Evolutionary conservation across 2,113 vertebrate genomes (phyloP).

Genomic region (Todiramphus saurophagus): DNA sequence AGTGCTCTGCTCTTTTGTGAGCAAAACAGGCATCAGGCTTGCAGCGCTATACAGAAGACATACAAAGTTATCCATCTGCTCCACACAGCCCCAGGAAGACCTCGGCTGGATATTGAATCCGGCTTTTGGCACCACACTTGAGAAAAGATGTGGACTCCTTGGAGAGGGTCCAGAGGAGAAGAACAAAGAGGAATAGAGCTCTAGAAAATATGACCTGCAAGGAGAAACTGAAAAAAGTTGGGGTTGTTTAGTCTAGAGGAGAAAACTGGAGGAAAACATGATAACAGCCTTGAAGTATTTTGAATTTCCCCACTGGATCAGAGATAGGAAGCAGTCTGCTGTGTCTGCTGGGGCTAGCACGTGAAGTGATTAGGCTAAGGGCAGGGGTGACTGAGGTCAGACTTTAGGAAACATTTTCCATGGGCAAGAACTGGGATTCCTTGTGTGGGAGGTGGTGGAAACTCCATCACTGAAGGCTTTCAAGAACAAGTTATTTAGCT

Average conservation of each 20-base stretch:
- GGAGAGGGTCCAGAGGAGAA: constrained; percentile 47
- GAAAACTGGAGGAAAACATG: constrained; percentile 48
- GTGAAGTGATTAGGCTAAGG: neutral
- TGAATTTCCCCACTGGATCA: constrained; percentile 7
- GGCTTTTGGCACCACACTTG: constrained; percentile 61
- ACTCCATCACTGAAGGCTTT: neutral
- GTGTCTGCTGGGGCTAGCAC: neutral
- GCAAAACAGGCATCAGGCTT: neutral
- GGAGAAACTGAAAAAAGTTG: constrained; percentile 11
- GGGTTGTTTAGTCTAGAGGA: constrained; percentile 63
- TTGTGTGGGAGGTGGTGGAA: constrained; percentile 13
- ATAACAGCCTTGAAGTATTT: constrained; percentile 27
- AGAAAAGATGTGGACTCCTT: constrained; percentile 42
- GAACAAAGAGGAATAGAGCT: constrained; percentile 51
- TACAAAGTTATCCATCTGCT: constrained; percentile 52
- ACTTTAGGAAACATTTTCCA: constrained; percentile 29
- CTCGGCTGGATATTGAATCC: constrained; percentile 41
- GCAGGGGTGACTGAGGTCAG: constrained; percentile 28
- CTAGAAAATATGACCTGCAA: constrained; percentile 62
- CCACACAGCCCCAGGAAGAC: constrained; percentile 33
- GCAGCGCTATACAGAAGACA: neutral
- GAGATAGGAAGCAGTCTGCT: neutral
- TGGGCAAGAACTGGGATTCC: constrained; percentile 15
- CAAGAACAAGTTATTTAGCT: neutral
- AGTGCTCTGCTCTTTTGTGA: neutral